A percentile compares a stretch with the other conserved stretches of the same genome.
Evolutionary conservation across 1,140 invertebrate species (phyloP).

Genomic region (Heliconius nattereri): DNA sequence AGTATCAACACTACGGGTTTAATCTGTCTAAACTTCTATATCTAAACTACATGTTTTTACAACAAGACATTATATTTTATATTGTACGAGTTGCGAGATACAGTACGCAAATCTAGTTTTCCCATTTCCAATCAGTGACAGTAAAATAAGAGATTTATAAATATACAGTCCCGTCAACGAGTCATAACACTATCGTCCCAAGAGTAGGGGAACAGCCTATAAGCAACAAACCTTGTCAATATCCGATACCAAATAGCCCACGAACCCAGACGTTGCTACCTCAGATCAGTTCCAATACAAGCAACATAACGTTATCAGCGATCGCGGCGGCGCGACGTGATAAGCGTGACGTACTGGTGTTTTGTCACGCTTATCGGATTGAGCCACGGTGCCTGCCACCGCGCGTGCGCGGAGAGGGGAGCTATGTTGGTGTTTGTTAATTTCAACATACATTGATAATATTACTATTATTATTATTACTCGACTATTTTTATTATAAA

Average conservation of each 20-base stretch:
- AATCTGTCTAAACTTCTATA: too few relatives aligned
- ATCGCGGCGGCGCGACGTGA: background rate
- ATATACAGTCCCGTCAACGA: too few relatives aligned
- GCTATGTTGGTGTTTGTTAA: background rate
- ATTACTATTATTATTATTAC: too few relatives aligned
- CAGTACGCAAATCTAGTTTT: too few relatives aligned
- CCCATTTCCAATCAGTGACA: background rate
- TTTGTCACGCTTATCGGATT: slow-evolving; percentile 1
- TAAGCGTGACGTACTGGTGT: slow-evolving; percentile 5
- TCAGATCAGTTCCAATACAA: background rate
- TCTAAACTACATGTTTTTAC: background rate
- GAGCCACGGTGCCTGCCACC: background rate
- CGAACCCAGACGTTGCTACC: background rate
- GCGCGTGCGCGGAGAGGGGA: background rate
- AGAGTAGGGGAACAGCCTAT: too few relatives aligned
- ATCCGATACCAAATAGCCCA: background rate
- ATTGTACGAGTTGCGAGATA: too few relatives aligned
- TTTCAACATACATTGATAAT: background rate
- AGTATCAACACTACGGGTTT: too few relatives aligned
- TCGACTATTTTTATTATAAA: too few relatives aligned
- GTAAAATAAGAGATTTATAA: too few relatives aligned
- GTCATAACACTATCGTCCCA: too few relatives aligned
- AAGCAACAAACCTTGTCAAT: background rate
- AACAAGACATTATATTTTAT: too few relatives aligned
- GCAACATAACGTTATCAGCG: background rate